Conservation (phyloP, 2,888 invertebrate species). For the Yponomeuta evonymella region DNA sequence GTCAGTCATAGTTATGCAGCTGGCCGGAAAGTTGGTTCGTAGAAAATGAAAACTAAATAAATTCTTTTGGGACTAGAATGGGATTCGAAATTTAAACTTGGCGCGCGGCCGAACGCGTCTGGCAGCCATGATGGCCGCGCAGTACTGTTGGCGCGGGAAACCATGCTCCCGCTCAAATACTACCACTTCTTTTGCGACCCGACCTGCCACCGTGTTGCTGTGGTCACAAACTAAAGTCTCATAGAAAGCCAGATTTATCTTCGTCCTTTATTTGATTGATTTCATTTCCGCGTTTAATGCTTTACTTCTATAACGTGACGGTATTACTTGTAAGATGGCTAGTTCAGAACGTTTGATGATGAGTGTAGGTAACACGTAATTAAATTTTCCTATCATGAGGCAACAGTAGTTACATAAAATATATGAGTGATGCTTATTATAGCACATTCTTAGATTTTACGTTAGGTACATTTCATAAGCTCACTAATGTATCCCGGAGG, state of each 20-base stretch:
- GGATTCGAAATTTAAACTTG: constrained; percentile 37
- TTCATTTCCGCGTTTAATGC: no score
- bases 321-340: no score
- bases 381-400: no score
- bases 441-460: no score
- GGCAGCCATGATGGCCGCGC: constrained; percentile 57
- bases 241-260: neutral
- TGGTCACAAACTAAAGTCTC: neutral
- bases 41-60: constrained; percentile 26
- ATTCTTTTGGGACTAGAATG: constrained; percentile 48
- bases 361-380: no score
- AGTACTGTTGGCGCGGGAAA: constrained; percentile 45
- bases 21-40: constrained; percentile 29
- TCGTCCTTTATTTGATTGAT: no score
- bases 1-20: constrained; percentile 24
- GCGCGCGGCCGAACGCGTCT: constrained; percentile 46
- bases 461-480: no score
- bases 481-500: no score
- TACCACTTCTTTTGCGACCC: constrained; percentile 49
- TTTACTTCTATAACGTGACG: no score
- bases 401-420: no score
- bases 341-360: no score
- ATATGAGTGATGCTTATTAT: no score
- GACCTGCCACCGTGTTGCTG: neutral
- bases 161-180: constrained; percentile 49